phyloP scores from a whole-genome alignment of 1,140 invertebrate genomes.

The Nephotettix cincticeps region DNA sequence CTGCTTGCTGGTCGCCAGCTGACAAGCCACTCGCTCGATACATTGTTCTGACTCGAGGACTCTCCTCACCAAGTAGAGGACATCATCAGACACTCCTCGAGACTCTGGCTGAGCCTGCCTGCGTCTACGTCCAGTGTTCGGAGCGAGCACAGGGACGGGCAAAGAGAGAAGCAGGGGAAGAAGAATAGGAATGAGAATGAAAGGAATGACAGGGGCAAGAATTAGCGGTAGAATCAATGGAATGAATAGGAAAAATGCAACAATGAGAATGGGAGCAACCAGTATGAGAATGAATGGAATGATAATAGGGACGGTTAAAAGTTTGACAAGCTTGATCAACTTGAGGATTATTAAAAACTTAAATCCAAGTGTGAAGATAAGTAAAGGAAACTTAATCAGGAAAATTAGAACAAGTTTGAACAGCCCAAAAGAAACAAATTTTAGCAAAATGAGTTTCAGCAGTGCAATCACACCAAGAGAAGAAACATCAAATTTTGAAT shows the following conservation, averaged over 20 bases:
- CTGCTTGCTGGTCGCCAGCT: constrained; percentile 25
- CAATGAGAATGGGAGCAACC: not conserved
- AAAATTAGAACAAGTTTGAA: constrained; percentile 23
- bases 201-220: not conserved
- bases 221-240: not conserved
- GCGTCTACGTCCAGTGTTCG: not conserved
- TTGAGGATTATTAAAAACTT: constrained; percentile 27
- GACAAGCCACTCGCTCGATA: constrained; percentile 31
- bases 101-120: not conserved
- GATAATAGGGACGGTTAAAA: constrained; percentile 4
- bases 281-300: not conserved
- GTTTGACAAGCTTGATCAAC: constrained; percentile 22
- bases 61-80: constrained; percentile 5
- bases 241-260: not conserved
- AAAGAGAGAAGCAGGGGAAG: constrained; percentile 12
- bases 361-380: constrained; percentile 3
- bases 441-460: constrained; percentile 25
- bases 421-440: constrained; percentile 28
- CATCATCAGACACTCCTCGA: not conserved
- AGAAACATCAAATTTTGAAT: constrained; percentile 11
- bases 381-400: constrained; percentile 27
- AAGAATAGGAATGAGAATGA: constrained; percentile 2
- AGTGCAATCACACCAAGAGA: constrained; percentile 29
- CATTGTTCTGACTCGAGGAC: constrained; percentile 29
- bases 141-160: not conserved